Percentiles rank a stretch among this genome's conserved stretches.
phyloP scores from a whole-genome alignment of 2,888 invertebrate species.

The Altica lythri region DNA sequence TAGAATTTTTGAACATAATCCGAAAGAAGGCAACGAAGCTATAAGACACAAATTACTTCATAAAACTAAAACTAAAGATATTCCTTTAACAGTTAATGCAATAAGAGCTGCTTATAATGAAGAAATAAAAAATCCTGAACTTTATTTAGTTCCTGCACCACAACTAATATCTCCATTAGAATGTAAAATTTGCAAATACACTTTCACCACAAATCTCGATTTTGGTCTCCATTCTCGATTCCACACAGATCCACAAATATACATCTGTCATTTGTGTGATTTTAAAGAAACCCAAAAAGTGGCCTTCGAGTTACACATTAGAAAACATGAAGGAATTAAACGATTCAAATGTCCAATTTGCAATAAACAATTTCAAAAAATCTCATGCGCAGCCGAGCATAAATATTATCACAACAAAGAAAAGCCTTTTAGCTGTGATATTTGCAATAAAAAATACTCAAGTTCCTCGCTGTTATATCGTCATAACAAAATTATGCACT shows the following conservation, averaged over 20 bases:
- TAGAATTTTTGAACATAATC: no score
- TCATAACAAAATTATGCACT: no score
- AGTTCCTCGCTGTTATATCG: no score
- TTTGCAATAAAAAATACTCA: no score
- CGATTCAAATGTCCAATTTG: constrained; percentile 49
- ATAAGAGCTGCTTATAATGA: no score
- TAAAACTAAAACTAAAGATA: no score
- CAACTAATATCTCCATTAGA: neutral
- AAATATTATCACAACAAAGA: no score
- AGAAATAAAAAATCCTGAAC: neutral
- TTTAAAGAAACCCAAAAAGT: constrained; percentile 37
- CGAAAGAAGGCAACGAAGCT: neutral
- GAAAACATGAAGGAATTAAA: constrained; percentile 4
- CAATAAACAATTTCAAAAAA: constrained; percentile 35
- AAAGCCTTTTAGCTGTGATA: no score
- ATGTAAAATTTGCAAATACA: neutral
- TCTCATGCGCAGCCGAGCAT: neutral
- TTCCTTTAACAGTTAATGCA: no score
- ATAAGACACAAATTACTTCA: no score
- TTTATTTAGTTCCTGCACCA: neutral
- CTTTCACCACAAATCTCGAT: neutral
- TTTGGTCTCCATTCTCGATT: constrained; percentile 27
- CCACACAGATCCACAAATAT: neutral
- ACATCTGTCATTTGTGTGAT: constrained; percentile 8
- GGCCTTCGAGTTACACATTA: neutral